Base-by-base conservation (phyloP, 64 coral and sea anemone genomes). In the Astreopora myriophthalma region DNA sequence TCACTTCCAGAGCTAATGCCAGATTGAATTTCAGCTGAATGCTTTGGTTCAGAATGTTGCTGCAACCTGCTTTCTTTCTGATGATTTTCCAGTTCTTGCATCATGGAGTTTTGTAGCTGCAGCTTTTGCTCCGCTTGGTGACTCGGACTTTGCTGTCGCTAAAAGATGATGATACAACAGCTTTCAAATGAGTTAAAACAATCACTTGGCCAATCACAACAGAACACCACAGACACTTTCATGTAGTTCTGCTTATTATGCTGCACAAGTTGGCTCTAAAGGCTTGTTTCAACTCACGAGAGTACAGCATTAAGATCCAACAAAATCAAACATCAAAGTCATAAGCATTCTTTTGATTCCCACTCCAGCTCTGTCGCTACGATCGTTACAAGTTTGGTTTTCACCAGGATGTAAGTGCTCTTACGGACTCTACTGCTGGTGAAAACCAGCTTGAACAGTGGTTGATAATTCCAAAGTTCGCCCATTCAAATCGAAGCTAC, bases 101-200 rank as follows among this genome's bases (percentile, higher is more conserved):
- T 69, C 95, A 97, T 94, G n/a, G 80, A 79, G 32, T 86, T 75
- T 73, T 97, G 91, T 13, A 97, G 73, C 26, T n/a, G 76, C 8
- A 52, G 34, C 39, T 86, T 94, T 72, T 97, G 95, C 64, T 96
- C 69, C 14, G 68, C 66, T 27, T 96, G 95, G 44, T 92, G 71
- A 40, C 86, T 75, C 9, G 91, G 95, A 71, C 87, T 93, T 90
- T 80, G 71, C 42, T 96, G 95, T 63, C 85, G 71, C 95, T 93
- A 34, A 32, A 80, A 58, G 24, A n/a, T n/a, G n/a, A n/a, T n/a
- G n/a, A n/a, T n/a, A n/a, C n/a, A n/a, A n/a, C n/a, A n/a, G n/a
- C n/a, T n/a, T n/a, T n/a, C n/a, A n/a, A n/a, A n/a, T n/a, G n/a
- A n/a, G n/a, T n/a, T n/a, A n/a, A n/a, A n/a, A n/a, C n/a, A n/a